phyloP scores from a whole-genome alignment of 2,113 vertebrate genomes.

The Typhlomys cinereus region DNA sequence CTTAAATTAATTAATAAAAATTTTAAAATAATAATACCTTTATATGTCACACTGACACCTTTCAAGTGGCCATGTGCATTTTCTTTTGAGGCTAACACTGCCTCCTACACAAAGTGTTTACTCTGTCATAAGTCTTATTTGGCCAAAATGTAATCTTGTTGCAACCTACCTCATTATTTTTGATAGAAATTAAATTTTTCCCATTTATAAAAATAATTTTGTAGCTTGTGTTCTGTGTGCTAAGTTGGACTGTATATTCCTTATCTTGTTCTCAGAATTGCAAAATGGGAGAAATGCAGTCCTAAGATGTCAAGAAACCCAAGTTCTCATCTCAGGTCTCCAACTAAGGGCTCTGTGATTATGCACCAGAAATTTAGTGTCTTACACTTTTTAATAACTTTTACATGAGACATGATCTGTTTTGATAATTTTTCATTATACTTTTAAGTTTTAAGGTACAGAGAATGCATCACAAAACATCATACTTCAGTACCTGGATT shows the following conservation, averaged over 20 bases:
- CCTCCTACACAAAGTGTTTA: neutral
- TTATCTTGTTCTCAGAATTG: neutral
- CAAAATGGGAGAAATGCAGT: neutral
- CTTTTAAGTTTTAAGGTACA: neutral
- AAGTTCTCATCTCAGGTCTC: neutral
- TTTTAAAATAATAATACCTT: neutral
- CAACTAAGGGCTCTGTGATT: neutral
- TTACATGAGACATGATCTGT: neutral
- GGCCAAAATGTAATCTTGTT: neutral
- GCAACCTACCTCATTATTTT: neutral
- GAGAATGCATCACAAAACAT: neutral
- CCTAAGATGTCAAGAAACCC: neutral
- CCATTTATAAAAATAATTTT: neutral
- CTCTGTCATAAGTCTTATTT: neutral
- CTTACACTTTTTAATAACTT: neutral
- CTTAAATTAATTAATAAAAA: too few species aligned
- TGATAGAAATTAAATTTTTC: slow-evolving; percentile 45
- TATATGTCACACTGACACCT: neutral
- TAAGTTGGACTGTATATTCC: neutral
- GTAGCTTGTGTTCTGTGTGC: slow-evolving; percentile 2
- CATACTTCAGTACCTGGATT: neutral
- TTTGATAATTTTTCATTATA: neutral
- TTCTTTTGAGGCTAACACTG: neutral
- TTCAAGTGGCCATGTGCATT: neutral
- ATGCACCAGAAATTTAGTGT: neutral